phyloP scores from a whole-genome alignment of 2,888 invertebrate genomes.

The Malthinus flaveolus region DNA sequence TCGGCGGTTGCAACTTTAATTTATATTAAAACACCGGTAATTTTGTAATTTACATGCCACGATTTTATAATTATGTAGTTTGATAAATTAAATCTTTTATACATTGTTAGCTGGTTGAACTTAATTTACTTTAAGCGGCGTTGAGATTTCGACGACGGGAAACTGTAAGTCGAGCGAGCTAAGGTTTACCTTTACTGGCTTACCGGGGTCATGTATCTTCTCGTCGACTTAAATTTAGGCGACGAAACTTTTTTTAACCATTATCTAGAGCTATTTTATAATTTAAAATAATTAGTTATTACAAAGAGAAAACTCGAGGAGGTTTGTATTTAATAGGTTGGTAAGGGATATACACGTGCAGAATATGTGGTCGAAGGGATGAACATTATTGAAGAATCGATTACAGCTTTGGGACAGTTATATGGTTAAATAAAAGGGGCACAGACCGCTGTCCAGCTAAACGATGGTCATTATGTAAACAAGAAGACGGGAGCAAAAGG shows the following conservation, averaged over 20 bases:
- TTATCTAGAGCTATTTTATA: not conserved
- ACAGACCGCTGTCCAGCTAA: constrained; percentile 49
- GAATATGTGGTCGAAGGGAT: constrained; percentile 34
- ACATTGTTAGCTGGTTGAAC: constrained; percentile 6
- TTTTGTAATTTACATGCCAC: not conserved
- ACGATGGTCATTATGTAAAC: constrained; percentile 54
- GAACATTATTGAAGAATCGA: constrained; percentile 50
- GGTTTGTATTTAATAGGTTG: constrained; percentile 24
- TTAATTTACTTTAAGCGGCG: constrained; percentile 4
- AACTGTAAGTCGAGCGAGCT: not conserved
- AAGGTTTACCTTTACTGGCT: no score
- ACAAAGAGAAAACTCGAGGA: constrained; percentile 5
- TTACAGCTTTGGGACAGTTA: constrained; percentile 49
- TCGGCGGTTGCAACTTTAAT: no score
- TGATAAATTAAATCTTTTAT: constrained; percentile 5
- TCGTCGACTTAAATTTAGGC: not conserved
- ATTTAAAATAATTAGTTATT: not conserved
- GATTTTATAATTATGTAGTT: constrained; percentile 6
- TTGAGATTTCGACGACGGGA: not conserved
- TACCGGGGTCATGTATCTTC: constrained; percentile 1
- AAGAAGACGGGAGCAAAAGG: constrained; percentile 48
- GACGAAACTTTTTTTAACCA: not conserved
- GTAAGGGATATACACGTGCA: constrained; percentile 27
- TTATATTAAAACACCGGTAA: no score
- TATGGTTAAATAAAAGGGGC: constrained; percentile 50